phyloP scores from a whole-genome alignment of 2,113 vertebrate species.

The Cinclus cinclus region DNA sequence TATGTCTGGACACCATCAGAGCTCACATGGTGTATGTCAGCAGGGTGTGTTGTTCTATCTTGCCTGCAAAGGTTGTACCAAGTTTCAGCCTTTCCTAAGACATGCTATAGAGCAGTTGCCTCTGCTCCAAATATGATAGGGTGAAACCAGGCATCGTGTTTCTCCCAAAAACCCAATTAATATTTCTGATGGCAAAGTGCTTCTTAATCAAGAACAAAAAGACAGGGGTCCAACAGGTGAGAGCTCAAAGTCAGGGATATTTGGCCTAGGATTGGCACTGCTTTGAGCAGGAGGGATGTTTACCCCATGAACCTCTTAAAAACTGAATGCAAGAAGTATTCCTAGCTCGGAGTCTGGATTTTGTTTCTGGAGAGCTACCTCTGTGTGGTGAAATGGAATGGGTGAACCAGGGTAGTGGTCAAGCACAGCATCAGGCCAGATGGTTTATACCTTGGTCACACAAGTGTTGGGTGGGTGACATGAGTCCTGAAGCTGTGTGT shows the following conservation, averaged over 20 bases:
- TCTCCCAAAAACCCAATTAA: not conserved
- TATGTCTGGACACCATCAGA: not conserved
- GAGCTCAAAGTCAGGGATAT: not conserved
- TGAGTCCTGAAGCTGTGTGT: not conserved
- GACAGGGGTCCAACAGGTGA: not conserved
- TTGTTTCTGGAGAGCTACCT: not conserved
- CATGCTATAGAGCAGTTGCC: not conserved
- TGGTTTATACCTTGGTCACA: not conserved
- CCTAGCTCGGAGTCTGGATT: not conserved
- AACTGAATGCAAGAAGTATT: not conserved
- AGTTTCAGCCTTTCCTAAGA: not conserved
- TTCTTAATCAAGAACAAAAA: not conserved
- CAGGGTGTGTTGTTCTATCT: not conserved
- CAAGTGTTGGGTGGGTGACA: accelerated
- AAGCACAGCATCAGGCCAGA: not conserved
- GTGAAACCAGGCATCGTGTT: not conserved
- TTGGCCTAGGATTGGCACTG: not conserved
- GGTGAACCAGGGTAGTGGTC: not conserved
- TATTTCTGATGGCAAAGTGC: not conserved
- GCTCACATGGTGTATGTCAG: not conserved
- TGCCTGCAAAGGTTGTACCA: not conserved
- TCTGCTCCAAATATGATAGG: not conserved
- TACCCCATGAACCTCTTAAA: not conserved
- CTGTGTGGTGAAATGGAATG: not conserved
- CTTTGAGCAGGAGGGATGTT: not conserved